A percentile compares a stretch with the other conserved stretches of the same genome.
Conservation (phyloP, 2,113 vertebrate species). For the Aegithalos caudatus region DNA sequence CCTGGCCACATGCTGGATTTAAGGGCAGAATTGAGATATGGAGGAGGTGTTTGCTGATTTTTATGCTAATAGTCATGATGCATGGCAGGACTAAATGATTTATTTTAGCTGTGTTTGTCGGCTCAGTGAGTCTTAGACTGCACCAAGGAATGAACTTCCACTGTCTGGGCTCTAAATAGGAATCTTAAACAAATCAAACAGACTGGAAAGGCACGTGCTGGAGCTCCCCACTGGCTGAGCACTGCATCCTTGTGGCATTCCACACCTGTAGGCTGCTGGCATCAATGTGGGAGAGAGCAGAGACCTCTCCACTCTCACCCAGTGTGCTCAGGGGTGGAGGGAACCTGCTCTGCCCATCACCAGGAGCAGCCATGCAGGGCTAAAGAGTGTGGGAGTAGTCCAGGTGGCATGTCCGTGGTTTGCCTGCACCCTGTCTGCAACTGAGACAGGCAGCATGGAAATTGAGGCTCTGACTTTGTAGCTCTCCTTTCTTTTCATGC, state of each 20-base stretch:
- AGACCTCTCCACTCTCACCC: neutral
- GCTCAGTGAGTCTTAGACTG: neutral
- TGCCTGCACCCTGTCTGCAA: neutral
- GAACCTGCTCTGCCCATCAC: neutral
- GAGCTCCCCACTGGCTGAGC: neutral
- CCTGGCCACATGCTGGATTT: neutral
- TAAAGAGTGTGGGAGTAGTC: neutral
- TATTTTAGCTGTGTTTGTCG: neutral
- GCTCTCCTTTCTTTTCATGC: neutral
- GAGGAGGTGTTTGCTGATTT: neutral
- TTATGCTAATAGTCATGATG: neutral
- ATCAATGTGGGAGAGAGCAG: neutral
- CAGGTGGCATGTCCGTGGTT: neutral
- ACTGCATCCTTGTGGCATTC: neutral
- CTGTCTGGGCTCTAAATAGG: neutral
- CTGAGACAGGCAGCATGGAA: neutral
- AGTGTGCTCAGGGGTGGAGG: neutral
- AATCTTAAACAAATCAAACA: neutral
- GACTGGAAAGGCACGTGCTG: neutral
- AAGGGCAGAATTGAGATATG: neutral
- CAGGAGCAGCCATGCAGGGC: neutral
- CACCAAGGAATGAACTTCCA: neutral
- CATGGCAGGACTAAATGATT: neutral
- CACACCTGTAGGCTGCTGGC: neutral
- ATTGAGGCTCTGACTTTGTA: neutral